Percentiles rank a stretch among this genome's conserved stretches.
These are phyloP conservation scores for Psophia crepitans DNA, from an alignment of 2,113 vertebrate genomes.

Conservation along the genomic window DNA sequence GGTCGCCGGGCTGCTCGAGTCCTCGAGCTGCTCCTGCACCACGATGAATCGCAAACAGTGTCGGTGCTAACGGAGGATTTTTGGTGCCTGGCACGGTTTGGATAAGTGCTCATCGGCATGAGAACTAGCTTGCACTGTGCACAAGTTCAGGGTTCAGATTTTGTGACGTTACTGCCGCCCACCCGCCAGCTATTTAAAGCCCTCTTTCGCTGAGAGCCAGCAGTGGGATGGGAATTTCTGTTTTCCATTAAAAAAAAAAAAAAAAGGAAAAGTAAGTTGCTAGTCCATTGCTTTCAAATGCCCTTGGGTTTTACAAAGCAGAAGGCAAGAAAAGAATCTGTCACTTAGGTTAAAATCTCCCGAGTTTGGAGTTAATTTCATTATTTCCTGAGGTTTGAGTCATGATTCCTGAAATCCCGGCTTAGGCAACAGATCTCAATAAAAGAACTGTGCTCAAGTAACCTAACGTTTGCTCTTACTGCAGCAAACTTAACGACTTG, in stretches of 20 bases:
- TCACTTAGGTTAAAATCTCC: neutral
- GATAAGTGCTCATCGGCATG: accelerated
- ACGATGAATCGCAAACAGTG: too few species aligned
- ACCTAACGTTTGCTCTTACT: neutral
- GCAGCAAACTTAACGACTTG: neutral
- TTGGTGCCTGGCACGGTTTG: neutral
- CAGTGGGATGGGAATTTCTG: neutral
- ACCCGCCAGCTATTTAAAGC: neutral
- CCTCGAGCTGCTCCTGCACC: neutral
- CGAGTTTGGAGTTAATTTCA: neutral
- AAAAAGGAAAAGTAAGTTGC: neutral
- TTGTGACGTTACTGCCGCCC: neutral
- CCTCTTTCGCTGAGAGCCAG: neutral
- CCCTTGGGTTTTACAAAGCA: neutral
- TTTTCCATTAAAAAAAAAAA: neutral
- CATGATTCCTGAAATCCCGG: neutral
- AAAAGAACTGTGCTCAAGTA: neutral
- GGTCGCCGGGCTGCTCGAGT: accelerated
- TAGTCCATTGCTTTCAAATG: neutral
- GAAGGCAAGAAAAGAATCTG: neutral
- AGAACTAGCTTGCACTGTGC: neutral
- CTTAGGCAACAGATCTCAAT: neutral
- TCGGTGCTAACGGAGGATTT: neutral
- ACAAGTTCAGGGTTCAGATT: neutral
- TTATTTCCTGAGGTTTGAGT: neutral